Evolutionary conservation across 2,888 invertebrate species (phyloP).

Genomic region (Himalopsyche japonica): DNA sequence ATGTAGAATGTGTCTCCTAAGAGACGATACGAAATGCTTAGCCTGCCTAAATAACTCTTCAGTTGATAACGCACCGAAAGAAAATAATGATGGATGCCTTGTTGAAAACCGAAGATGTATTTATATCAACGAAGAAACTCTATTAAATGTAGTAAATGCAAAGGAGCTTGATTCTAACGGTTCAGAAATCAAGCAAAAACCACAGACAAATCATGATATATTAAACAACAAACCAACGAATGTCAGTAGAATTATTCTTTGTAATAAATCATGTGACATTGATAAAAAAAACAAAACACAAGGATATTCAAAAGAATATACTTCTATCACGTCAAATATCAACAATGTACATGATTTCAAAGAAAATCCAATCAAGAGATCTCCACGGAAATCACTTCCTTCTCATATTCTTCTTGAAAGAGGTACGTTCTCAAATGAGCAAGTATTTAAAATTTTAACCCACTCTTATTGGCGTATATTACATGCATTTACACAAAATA

Average conservation of each 20-base stretch:
- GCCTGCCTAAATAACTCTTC: background rate
- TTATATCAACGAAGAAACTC: background rate
- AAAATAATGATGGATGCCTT: background rate
- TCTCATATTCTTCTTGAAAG: background rate
- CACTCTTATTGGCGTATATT: too few relatives aligned
- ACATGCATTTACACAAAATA: too few relatives aligned
- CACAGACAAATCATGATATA: background rate
- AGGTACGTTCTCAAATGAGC: background rate
- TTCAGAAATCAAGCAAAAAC: background rate
- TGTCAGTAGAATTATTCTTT: background rate
- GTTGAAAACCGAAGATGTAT: background rate
- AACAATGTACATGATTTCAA: background rate
- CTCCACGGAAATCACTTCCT: background rate
- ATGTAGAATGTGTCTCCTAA: conserved; percentile 71
- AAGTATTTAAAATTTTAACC: too few relatives aligned
- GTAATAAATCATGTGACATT: background rate
- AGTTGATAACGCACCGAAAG: background rate
- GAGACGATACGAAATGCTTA: conserved; percentile 66
- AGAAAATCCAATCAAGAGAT: background rate
- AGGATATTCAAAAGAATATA: background rate
- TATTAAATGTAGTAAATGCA: background rate
- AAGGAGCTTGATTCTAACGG: too few relatives aligned
- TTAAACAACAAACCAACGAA: too few relatives aligned
- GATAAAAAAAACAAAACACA: background rate
- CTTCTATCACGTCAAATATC: background rate